phyloP scores from a whole-genome alignment of 2,888 invertebrate genomes.

The Carpatolechia fugitivella region DNA sequence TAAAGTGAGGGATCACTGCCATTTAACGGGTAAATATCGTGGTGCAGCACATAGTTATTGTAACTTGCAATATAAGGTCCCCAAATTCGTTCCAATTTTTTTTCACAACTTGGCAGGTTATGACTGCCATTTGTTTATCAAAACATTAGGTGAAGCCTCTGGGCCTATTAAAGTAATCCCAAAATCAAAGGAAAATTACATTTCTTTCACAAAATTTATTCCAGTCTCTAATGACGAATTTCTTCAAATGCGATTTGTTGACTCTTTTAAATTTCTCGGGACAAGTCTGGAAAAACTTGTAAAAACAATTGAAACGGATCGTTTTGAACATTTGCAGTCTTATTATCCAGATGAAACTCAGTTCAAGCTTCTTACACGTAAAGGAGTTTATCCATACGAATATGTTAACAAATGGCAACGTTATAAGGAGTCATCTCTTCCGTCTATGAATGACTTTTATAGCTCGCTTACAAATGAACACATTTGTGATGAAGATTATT shows the following conservation, averaged over 20 bases:
- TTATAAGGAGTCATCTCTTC: slow-evolving; percentile 20
- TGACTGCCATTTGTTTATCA: slow-evolving; percentile 7
- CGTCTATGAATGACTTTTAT: slow-evolving; percentile 19
- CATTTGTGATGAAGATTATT: slow-evolving; percentile 14
- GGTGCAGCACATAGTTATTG: slow-evolving; percentile 5
- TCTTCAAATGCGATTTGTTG: not conserved
- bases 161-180: slow-evolving; percentile 2
- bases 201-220: slow-evolving; percentile 12
- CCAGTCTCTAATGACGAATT: not conserved
- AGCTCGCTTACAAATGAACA: slow-evolving; percentile 16
- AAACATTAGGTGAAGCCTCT: not conserved
- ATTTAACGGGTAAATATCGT: not conserved
- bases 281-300: slow-evolving; percentile 10
- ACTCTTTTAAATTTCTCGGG: too few relatives aligned
- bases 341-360: not conserved
- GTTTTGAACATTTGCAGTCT: slow-evolving; percentile 15
- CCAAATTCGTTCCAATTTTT: slow-evolving; percentile 4
- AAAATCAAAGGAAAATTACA: slow-evolving; percentile 16
- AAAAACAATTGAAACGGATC: not conserved
- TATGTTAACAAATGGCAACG: slow-evolving; percentile 20
- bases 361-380: slow-evolving; percentile 10
- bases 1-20: slow-evolving; percentile 4
- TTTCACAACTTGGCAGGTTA: too few relatives aligned
- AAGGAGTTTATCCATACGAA: too few relatives aligned
- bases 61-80: not conserved